Base-by-base conservation (phyloP, 2,113 vertebrate genomes). In the Malurus melanocephalus region DNA sequence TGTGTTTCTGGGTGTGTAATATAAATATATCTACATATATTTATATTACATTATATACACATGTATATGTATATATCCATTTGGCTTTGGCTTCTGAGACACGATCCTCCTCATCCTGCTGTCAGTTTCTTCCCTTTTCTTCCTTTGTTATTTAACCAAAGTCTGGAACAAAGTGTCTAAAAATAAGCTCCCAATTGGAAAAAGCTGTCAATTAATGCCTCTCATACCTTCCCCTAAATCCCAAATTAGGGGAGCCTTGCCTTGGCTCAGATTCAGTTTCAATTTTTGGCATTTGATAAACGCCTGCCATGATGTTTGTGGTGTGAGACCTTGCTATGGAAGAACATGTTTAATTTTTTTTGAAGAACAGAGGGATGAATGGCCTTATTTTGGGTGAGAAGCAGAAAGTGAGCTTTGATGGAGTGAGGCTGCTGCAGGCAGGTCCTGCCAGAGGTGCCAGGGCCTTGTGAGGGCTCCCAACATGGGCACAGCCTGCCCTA, bases 361-460 rank as follows among this genome's bases (percentile, higher is more conserved):
- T 16, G 11, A 74, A 69, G 38, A 62, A 46, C 40, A 53, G 23
- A 22, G 17, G 6, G 8, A 55, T 38, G 48, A 73, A 30, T 38
- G 18, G 19, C 35, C 7, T 27, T 62, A 7, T 76, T 85, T 77
- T 35, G n/a, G 10, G 9, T 59, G 13, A 35, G 28, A 28, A 13
- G 49, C 42, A 59, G 49, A 56, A 83, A 52, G 33, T 28, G 35
- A 26, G 10, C 64, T 85, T 87, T 87, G 79, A 69, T 45, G 60
- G 64, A 85, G 13, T 1, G 0, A 15, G 94, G 93, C 92, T 94
- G 83, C 93, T 90, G 78, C 75, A 94, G 78, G 81, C 86, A 92
- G 30, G 79, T 62, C 80, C 57, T 96, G 88, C 92, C 92, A 93
- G 93, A 94, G 90, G 89, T 96, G 92, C 94, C 88, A 33, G 53